phyloP scores from a whole-genome alignment of 2,888 invertebrate genomes.

The Ormia ochracea region DNA sequence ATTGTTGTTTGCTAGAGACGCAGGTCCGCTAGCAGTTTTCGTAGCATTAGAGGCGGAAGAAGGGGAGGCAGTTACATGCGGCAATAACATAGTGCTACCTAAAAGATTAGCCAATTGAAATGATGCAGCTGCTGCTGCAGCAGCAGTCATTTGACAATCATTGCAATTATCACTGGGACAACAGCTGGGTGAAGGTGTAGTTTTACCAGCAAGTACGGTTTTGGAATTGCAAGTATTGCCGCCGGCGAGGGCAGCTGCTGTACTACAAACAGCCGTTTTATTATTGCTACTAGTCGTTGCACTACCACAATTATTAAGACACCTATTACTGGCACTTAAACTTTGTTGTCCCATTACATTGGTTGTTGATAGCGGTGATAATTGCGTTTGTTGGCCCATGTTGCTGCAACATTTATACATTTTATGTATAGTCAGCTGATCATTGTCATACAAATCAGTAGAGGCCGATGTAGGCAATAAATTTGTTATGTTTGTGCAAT shows the following conservation, averaged over 20 bases:
- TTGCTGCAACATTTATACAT: constrained; percentile 74
- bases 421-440: constrained; percentile 75
- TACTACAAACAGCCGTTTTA: not conserved
- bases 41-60: not conserved
- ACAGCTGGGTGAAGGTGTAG: constrained; percentile 26
- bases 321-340: constrained; percentile 30
- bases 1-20: not conserved
- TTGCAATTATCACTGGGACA: constrained; percentile 66
- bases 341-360: not conserved
- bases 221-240: not conserved
- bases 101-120: constrained; percentile 74
- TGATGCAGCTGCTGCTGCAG: constrained; percentile 70
- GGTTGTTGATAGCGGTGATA: constrained; percentile 28
- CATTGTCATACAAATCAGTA: constrained; percentile 72
- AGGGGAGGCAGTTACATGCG: constrained; percentile 57
- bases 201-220: not conserved
- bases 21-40: constrained; percentile 10
- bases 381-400: constrained; percentile 18
- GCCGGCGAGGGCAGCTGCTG: not conserved
- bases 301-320: constrained; percentile 31
- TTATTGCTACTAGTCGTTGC: not conserved
- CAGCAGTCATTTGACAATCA: constrained; percentile 72
- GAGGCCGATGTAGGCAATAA: constrained; percentile 19
- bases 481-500: constrained; percentile 37
- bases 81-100: constrained; percentile 71